These are phyloP conservation scores for Brienomyrus longianalis DNA, from an alignment of 2,113 vertebrate species.

Conservation along the genomic window DNA sequence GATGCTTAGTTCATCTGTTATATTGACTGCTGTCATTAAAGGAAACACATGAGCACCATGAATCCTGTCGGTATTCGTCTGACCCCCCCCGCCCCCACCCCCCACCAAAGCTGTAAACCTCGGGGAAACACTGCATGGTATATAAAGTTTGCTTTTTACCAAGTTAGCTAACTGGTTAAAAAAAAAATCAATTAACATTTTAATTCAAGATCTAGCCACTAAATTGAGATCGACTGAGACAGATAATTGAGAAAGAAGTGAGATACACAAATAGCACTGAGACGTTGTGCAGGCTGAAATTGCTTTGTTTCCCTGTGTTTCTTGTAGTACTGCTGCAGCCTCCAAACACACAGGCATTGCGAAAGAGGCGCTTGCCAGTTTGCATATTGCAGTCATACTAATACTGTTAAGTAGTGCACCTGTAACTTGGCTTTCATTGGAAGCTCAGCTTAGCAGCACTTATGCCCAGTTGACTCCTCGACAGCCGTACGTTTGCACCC, in stretches of 20 bases:
- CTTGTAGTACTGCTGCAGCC: not conserved
- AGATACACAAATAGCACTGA: not conserved
- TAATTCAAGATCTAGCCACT: not conserved
- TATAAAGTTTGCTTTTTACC: not conserved
- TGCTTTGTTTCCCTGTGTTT: not conserved
- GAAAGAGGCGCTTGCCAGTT: not conserved
- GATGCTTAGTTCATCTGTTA: too few species aligned
- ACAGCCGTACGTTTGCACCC: not conserved
- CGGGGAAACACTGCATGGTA: too few species aligned
- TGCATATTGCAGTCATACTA: not conserved
- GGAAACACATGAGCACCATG: too few species aligned
- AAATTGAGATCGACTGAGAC: not conserved
- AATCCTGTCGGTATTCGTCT: too few species aligned
- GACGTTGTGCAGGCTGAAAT: not conserved
- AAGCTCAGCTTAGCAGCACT: not conserved
- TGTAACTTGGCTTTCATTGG: not conserved
- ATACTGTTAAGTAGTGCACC: not conserved
- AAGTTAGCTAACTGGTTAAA: not conserved
- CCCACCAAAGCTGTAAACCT: too few species aligned
- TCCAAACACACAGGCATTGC: not conserved
- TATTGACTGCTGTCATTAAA: too few species aligned
- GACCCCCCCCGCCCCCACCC: too few species aligned
- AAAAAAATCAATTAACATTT: not conserved
- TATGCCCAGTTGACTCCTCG: not conserved
- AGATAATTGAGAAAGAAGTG: not conserved